These are phyloP conservation scores for Branchipolynoe longqiensis DNA, from an alignment of 2,888 invertebrate genomes.

Conservation along the genomic window DNA sequence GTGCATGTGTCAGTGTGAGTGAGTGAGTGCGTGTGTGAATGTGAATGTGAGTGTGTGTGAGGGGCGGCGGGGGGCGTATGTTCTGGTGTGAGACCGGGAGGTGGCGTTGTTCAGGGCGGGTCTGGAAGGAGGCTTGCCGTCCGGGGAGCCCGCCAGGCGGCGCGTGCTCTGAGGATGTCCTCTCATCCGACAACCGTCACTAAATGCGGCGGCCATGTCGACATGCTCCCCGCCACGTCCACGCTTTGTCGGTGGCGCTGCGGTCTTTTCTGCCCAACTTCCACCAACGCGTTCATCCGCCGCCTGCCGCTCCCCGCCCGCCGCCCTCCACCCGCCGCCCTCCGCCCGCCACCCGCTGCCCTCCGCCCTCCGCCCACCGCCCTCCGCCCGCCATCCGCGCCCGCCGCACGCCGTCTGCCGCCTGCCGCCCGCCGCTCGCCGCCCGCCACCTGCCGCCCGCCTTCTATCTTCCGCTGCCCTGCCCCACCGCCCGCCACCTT, in stretches of 20 bases:
- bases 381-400: neutral
- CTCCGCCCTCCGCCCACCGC: neutral
- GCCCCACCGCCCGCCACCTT: neutral
- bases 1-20: too few relatives aligned
- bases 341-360: slow-evolving; percentile 1
- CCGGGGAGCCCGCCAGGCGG: neutral
- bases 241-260: slow-evolving; percentile 4
- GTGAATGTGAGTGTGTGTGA: neutral
- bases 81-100: neutral
- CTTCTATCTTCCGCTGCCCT: neutral
- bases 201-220: slow-evolving; percentile 37
- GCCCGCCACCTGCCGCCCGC: neutral
- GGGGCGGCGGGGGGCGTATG: neutral
- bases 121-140: too few relatives aligned
- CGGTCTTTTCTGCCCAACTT: slow-evolving; percentile 39
- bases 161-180: slow-evolving; percentile 32
- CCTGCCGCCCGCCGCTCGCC: neutral
- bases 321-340: neutral
- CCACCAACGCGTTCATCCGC: too few relatives aligned
- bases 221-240: slow-evolving; percentile 21
- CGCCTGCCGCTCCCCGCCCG: neutral
- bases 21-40: too few relatives aligned
- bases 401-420: neutral
- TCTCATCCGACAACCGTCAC: slow-evolving; percentile 39
- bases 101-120: neutral